Evolutionary conservation across 2,888 invertebrate genomes (phyloP).

Genomic region (Laothoe populi): DNA sequence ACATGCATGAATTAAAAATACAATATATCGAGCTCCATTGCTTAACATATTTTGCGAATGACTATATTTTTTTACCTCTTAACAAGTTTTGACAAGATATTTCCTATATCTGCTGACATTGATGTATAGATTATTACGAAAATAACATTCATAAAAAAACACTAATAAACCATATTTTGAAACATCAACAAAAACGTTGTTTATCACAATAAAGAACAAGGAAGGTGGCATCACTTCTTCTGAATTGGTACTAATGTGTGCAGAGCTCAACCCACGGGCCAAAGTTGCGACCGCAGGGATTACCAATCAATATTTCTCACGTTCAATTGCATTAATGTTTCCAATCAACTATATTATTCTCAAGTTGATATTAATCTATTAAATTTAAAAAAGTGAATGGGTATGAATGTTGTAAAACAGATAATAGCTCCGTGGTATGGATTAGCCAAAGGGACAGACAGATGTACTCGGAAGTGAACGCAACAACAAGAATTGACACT

Average conservation of each 20-base stretch:
- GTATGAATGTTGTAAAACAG: too few relatives aligned
- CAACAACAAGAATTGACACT: too few relatives aligned
- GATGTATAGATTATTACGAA: slow-evolving; percentile 6
- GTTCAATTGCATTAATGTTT: slow-evolving; percentile 37
- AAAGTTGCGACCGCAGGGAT: slow-evolving; percentile 52
- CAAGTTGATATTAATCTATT: too few relatives aligned
- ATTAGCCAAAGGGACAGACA: too few relatives aligned
- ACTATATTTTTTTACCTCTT: slow-evolving; percentile 35
- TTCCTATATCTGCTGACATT: slow-evolving; percentile 33
- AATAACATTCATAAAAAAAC: slow-evolving; percentile 8
- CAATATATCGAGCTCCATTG: background rate
- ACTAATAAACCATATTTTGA: background rate
- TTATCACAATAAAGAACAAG: slow-evolving; percentile 25
- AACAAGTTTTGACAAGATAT: slow-evolving; percentile 23
- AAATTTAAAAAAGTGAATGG: too few relatives aligned
- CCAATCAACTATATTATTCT: too few relatives aligned
- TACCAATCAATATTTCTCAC: slow-evolving; percentile 49
- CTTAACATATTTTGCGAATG: background rate
- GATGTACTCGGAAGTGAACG: too few relatives aligned
- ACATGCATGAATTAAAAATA: slow-evolving; percentile 26
- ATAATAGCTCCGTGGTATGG: too few relatives aligned
- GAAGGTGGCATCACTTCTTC: slow-evolving; percentile 32
- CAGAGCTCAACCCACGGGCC: slow-evolving; percentile 46
- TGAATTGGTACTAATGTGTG: slow-evolving; percentile 36
- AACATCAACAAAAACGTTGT: slow-evolving; percentile 3